Base-by-base conservation (phyloP, 1,140 invertebrate species). In the Temnothorax nylanderi region DNA sequence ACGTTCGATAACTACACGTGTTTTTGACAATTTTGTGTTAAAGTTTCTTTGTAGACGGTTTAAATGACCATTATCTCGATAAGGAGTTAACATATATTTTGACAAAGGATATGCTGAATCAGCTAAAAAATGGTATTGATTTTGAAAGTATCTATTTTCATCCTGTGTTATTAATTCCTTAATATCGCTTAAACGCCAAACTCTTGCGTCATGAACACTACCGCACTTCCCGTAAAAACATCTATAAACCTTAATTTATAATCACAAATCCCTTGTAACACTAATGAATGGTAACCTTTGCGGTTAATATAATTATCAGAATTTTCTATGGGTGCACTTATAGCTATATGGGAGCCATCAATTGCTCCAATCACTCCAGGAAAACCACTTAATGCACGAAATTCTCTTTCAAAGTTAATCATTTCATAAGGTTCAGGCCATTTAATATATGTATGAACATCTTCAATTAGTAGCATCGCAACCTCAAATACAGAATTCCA, bases 231-330 rank as follows among this genome's bases (percentile, higher is more conserved):
- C 16, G 47, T 54, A 37, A 62, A 85, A 62, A 85, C 65, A 41
- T 85, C 44, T n/a, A 74, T 76, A 74, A 85, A 85, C 51, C 3
- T 75, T 56, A 71, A 75, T n/a, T 64, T 62, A 72, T 54, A 56
- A 58, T 56, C 34, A 47, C 81, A 85, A 51, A 85, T 85, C 16
- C 58, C 82, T 75, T 85, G 82, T 37, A 74, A 74, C 41, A 85
- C 6, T 32, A 85, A 51, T 62, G 82, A 85, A 85, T 84, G 54
- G 62, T n/a, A 71, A 0, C 37, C 56, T 75, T 85, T 75, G 16
- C 82, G 71, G 51, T 85, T 85, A 62, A 75, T 44, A 54, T 76
- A 85, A 72, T 47, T 47, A 0, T 72, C 49, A n/a, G 58, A 37
- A 71, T 75, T 71, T 75, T 85, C 26, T 44, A 21, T 47, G 13